These are phyloP conservation scores for Artibeus jamaicensis DNA, from an alignment of 2,797 vertebrate genomes.

Conservation along the genomic window DNA sequence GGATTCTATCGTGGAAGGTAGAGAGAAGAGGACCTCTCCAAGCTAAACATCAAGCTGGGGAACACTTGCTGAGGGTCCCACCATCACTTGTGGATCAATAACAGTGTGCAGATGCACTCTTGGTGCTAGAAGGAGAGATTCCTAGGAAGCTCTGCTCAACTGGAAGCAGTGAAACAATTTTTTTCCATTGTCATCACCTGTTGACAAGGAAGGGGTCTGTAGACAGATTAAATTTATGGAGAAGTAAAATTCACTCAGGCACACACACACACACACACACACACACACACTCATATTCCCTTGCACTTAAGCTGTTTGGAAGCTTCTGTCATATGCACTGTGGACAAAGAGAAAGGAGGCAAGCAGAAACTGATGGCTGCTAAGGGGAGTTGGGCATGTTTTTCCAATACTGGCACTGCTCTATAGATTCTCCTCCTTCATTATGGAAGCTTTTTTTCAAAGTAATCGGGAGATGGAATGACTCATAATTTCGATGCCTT, in stretches of 20 bases:
- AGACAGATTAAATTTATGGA: conserved; percentile 46
- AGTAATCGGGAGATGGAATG: conserved; percentile 66
- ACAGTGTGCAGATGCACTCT: neutral
- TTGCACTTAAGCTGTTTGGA: conserved; percentile 31
- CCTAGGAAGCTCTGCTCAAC: neutral
- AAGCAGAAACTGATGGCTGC: conserved; percentile 21
- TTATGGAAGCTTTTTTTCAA: conserved; percentile 60
- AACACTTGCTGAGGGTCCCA: neutral
- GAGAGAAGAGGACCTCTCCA: neutral
- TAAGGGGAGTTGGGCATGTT: neutral
- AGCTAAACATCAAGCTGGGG: neutral
- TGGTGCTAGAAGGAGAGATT: neutral
- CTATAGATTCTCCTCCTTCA: conserved; percentile 59
- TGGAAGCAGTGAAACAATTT: neutral
- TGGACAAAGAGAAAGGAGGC: conserved; percentile 15
- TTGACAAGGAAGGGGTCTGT: conserved; percentile 24
- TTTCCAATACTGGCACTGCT: conserved; percentile 42
- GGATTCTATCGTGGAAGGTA: neutral
- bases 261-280: neutral
- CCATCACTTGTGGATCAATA: accelerated
- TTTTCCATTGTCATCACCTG: neutral
- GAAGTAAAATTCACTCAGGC: conserved; percentile 51
- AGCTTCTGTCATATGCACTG: conserved; percentile 42
- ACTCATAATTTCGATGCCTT: neutral
- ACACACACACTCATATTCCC: neutral